Conservation (phyloP, 2,113 vertebrate genomes). For the Hemicordylus capensis region DNA sequence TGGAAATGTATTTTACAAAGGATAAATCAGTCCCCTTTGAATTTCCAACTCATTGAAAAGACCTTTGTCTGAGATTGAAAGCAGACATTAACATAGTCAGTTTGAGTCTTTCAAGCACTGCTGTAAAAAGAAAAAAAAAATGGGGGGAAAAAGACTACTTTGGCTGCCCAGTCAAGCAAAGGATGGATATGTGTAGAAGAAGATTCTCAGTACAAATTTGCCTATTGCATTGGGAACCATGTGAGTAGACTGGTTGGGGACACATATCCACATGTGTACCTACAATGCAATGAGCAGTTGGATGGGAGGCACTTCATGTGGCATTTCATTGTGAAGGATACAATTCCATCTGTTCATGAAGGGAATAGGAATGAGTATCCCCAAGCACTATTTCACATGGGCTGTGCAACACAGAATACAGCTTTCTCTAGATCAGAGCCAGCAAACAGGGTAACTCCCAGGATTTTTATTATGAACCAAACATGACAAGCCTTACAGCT, state of each 20-base stretch:
- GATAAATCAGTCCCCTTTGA: neutral
- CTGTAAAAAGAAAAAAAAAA: too few species aligned
- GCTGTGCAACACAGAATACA: neutral
- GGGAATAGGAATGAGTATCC: neutral
- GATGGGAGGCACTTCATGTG: neutral
- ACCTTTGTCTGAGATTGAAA: too few species aligned
- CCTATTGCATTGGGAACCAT: neutral
- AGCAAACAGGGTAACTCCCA: neutral
- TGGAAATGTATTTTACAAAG: neutral
- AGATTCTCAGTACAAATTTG: too few species aligned
- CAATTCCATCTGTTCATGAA: neutral
- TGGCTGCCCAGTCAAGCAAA: neutral
- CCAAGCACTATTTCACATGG: neutral
- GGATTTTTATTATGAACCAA: neutral
- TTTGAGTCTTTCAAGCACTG: neutral
- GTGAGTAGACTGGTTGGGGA: neutral
- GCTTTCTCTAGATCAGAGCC: neutral
- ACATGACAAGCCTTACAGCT: neutral
- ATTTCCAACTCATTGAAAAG: neutral
- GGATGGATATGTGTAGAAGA: neutral
- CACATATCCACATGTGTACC: too few species aligned
- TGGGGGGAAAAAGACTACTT: neutral
- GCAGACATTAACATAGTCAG: too few species aligned
- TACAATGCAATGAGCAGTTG: neutral
- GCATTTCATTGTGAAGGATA: neutral